Conservation (phyloP, 1,140 invertebrate genomes). For the Doryteuthis pealeii region DNA sequence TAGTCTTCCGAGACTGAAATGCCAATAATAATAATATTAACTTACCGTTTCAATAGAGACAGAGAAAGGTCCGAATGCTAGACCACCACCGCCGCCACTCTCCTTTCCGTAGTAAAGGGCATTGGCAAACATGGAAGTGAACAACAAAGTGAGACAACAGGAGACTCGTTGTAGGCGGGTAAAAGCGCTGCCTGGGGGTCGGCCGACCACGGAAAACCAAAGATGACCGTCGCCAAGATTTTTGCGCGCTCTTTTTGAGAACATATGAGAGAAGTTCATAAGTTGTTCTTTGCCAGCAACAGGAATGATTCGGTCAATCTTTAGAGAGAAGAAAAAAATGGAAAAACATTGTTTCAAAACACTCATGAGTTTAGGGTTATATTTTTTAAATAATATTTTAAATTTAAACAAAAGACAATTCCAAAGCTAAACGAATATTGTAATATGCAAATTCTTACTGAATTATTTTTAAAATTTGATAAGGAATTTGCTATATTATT, state of each 20-base stretch:
- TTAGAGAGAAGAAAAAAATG: constrained; percentile 3
- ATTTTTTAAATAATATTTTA: background rate
- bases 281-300: constrained; percentile 63
- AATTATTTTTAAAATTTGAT: too few species aligned
- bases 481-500: too few species aligned
- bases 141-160: constrained; percentile 65
- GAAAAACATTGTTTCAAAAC: background rate
- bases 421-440: too few species aligned
- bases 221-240: constrained; percentile 65
- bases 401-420: too few species aligned
- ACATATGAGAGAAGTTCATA: constrained; percentile 62
- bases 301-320: constrained; percentile 65
- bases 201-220: constrained; percentile 66
- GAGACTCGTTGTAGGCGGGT: constrained; percentile 63
- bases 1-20: too few species aligned
- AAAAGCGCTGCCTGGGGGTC: constrained; percentile 64
- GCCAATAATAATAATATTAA: too few species aligned
- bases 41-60: constrained; percentile 60
- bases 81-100: constrained; percentile 33
- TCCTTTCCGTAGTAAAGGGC: constrained; percentile 64
- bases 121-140: constrained; percentile 65
- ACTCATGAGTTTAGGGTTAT: too few species aligned
- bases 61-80: constrained; percentile 62
- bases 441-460: too few species aligned
- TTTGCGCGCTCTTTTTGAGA: constrained; percentile 59